A percentile compares a stretch with the other conserved stretches of the same genome.
Evolutionary conservation across 2,888 invertebrate species (phyloP).

Genomic region (Dolichomitus sp.): DNA sequence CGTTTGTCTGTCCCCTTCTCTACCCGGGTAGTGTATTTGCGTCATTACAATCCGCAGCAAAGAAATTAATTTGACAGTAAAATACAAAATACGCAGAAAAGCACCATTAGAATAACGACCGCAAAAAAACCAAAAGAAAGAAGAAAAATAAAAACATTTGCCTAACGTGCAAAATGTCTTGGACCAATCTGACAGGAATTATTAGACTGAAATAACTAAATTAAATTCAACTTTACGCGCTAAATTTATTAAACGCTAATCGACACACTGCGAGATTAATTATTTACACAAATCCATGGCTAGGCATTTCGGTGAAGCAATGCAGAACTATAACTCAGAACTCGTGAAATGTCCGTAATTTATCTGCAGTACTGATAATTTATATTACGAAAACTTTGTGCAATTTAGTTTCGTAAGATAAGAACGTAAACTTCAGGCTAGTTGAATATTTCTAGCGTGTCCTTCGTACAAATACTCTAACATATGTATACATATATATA

Average conservation of each 20-base stretch:
- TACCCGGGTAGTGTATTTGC: neutral
- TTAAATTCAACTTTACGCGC: neutral
- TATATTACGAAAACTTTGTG: neutral
- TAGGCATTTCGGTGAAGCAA: constrained; percentile 66
- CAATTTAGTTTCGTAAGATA: constrained; percentile 9
- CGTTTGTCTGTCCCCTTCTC: neutral
- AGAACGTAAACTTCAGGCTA: neutral
- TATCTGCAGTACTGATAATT: neutral
- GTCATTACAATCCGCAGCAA: neutral
- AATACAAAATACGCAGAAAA: constrained; percentile 10
- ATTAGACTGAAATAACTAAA: constrained; percentile 23
- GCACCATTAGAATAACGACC: neutral
- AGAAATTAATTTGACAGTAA: neutral
- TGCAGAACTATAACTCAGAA: constrained; percentile 76
- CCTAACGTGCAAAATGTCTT: constrained; percentile 38
- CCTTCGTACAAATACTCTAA: neutral
- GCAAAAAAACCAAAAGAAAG: neutral
- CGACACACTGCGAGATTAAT: neutral
- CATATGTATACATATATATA: too few relatives aligned
- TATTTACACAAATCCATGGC: constrained; percentile 52
- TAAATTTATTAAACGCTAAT: constrained; percentile 4
- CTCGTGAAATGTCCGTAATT: constrained; percentile 75
- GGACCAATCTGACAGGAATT: constrained; percentile 39
- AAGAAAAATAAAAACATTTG: constrained; percentile 44
- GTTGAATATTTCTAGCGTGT: constrained; percentile 1